Evolutionary conservation across 2,113 vertebrate species (phyloP).

Genomic region (Tupaia tana): DNA sequence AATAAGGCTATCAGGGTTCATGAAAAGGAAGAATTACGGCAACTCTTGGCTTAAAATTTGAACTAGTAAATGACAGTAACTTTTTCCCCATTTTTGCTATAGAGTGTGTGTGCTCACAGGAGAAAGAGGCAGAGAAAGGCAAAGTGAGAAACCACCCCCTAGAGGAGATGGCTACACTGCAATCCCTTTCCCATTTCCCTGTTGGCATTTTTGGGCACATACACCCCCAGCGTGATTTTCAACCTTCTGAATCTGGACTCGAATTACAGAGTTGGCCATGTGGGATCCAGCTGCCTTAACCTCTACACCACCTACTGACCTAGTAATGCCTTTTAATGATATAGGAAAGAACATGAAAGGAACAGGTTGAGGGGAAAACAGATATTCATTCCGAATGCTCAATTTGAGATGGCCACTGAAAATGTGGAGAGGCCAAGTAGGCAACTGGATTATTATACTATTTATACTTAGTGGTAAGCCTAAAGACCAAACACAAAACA

Average conservation of each 20-base stretch:
- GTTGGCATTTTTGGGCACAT: too few species aligned
- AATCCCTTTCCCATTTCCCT: too few species aligned
- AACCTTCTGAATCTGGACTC: too few species aligned
- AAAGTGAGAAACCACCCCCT: too few species aligned
- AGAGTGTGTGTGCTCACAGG: too few species aligned
- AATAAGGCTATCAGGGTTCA: not conserved
- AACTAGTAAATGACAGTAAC: not conserved
- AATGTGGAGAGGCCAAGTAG: not conserved
- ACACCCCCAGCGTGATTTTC: too few species aligned
- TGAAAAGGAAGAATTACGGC: constrained; percentile 28
- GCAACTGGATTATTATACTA: constrained; percentile 21
- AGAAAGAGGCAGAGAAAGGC: too few species aligned
- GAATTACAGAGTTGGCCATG: too few species aligned
- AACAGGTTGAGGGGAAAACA: constrained; percentile 1
- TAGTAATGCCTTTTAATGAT: not conserved
- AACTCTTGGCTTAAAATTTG: not conserved
- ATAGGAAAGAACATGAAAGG: not conserved
- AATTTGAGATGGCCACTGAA: constrained; percentile 13
- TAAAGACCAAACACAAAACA: constrained; percentile 30
- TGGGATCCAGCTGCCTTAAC: too few species aligned
- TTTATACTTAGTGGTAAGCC: not conserved
- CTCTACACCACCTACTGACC: too few species aligned
- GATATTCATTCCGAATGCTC: constrained; percentile 47
- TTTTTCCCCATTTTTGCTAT: not conserved
- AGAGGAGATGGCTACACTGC: too few species aligned